Evolutionary conservation across 2,888 invertebrate genomes (phyloP).

Genomic region (Neoaliturus tenellus): DNA sequence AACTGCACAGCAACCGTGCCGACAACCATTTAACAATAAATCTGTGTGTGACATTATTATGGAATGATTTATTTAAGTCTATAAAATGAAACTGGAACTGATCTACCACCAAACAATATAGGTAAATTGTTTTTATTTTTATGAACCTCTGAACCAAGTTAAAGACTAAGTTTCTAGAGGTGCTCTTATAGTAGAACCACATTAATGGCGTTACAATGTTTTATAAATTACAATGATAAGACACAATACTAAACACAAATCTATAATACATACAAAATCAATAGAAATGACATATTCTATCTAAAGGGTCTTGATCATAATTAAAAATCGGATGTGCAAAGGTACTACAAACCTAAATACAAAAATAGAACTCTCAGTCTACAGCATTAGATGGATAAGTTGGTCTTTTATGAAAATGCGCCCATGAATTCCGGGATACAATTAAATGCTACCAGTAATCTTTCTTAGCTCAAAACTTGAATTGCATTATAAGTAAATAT

Average conservation of each 20-base stretch:
- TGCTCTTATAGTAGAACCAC: not conserved
- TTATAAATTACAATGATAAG: not conserved
- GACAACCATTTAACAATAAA: no score
- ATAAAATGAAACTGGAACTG: no score
- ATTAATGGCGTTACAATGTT: not conserved
- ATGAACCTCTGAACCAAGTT: not conserved
- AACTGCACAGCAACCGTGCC: no score
- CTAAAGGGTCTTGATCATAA: not conserved
- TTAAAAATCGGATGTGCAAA: not conserved
- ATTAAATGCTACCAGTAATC: no score
- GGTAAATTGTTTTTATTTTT: not conserved
- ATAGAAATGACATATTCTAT: not conserved
- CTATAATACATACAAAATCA: not conserved
- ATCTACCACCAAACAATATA: no score
- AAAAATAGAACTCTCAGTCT: constrained; percentile 18
- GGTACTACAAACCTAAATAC: constrained; percentile 34
- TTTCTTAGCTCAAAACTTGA: no score
- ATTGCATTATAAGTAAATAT: no score
- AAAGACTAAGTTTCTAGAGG: not conserved
- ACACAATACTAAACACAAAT: not conserved
- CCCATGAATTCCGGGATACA: no score
- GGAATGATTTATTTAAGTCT: no score
- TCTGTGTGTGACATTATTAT: no score
- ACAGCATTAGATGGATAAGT: not conserved
- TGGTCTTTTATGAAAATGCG: constrained; percentile 16